phyloP scores from a whole-genome alignment of 2,113 vertebrate genomes.

The Mormyrus iriodes region DNA sequence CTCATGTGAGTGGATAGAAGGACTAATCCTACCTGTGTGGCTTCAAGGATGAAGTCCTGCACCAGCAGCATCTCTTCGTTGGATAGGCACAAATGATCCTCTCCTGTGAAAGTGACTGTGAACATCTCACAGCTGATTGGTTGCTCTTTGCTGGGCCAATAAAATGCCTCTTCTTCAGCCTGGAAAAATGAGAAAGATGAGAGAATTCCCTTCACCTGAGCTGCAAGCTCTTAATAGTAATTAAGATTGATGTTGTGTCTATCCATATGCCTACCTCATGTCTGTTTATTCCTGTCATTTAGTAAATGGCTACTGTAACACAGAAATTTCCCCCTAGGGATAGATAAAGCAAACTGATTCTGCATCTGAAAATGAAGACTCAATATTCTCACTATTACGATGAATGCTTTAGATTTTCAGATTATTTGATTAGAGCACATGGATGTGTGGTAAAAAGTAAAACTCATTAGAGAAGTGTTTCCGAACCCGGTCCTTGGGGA shows the following conservation, averaged over 20 bases:
- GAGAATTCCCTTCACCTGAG: background rate
- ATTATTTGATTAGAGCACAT: background rate
- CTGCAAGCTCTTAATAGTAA: background rate
- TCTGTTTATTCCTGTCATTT: background rate
- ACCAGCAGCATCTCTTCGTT: conserved; percentile 81
- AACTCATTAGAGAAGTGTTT: background rate
- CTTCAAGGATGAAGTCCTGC: conserved; percentile 85
- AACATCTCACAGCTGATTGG: conserved; percentile 86
- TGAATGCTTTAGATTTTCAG: background rate
- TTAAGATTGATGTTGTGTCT: background rate
- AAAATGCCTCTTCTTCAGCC: conserved; percentile 74
- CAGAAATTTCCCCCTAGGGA: too few relatives aligned
- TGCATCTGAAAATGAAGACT: background rate
- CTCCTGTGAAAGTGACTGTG: conserved; percentile 74
- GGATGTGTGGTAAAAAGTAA: background rate
- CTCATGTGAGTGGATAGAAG: background rate
- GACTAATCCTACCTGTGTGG: conserved; percentile 43
- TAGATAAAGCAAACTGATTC: too few relatives aligned
- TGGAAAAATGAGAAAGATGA: conserved; percentile 27
- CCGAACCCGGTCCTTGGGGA: background rate
- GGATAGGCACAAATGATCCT: conserved; percentile 76
- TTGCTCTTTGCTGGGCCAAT: conserved; percentile 87
- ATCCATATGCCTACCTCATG: too few relatives aligned
- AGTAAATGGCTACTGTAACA: background rate
- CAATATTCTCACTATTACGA: background rate